Evolutionary conservation across 2,797 vertebrate species (phyloP), one percentile per base, ranked within the genome.

Genomic region (Tarsius wallacei): DNA sequence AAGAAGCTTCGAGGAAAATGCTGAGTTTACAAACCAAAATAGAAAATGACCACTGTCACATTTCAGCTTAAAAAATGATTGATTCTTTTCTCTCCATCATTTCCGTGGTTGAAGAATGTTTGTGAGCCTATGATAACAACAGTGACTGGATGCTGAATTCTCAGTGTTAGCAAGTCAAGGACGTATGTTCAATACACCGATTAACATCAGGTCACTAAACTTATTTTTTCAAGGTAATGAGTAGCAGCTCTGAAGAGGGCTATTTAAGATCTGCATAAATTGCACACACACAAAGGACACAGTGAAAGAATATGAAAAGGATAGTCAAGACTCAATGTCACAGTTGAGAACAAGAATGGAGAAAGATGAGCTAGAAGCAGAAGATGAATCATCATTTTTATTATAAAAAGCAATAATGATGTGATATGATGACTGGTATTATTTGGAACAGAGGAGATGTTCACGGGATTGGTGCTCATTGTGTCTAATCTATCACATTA

Each of bases 1-100:
- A 97, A 98, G 97, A 97, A 80, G 90, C 96, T 96, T 97, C 98
- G 97, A 80, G 81, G 87, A 93, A 98, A 97, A 96, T 94, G 97
- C 98, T 98, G 97, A 98, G 96, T 97, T 97, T 98, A 97, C 96
- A 97, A 98, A 97, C 98, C 59, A 89, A 97, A 98, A 98, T 94
- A 97, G 97, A 97, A 98, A 97, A 96, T 97, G 97, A 98, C 98
- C 98, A 97, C 97, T 97, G 97, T 97, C 98, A 97, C 96, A 94
- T 80, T 92, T 94, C 89, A 95, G 93, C 90, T 96, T 51, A 91
- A 95, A 47, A 97, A 86, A 87, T 66, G 97, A 97, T 51, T 90
- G 98, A 96, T 93, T 95, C 93, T 93, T 84, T 96, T 95, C 94
- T 93, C 93, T 55, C 66, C 76, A 71, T 86, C 96, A 87, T 78